Evolutionary conservation across 2,113 vertebrate genomes (phyloP).

Genomic region (Petaurus breviceps): DNA sequence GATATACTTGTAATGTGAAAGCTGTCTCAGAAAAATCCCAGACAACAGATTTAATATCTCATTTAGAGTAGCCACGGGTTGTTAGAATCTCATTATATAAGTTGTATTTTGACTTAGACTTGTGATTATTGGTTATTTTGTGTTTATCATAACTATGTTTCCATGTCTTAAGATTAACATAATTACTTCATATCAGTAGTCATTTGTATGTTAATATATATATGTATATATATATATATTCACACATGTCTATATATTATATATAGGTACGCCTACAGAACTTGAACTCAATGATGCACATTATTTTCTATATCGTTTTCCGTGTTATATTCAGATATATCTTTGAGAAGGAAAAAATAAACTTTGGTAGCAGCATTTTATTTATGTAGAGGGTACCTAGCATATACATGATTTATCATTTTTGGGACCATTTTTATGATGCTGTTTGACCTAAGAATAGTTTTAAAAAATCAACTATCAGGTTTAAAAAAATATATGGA

Average conservation of each 20-base stretch:
- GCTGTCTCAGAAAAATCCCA: background rate
- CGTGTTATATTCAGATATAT: background rate
- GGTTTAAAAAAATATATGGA: background rate
- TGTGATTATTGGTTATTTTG: background rate
- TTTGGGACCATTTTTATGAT: slow-evolving; percentile 18
- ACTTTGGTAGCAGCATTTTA: background rate
- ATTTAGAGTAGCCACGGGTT: background rate
- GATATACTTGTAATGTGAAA: slow-evolving; percentile 45
- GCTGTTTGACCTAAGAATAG: slow-evolving; percentile 5
- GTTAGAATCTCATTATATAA: background rate
- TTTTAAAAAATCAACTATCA: no score
- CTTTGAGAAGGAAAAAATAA: slow-evolving; percentile 33
- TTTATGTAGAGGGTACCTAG: background rate
- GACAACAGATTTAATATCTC: background rate
- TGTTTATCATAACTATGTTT: background rate
- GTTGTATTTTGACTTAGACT: background rate
- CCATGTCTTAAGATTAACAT: background rate
- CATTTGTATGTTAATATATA: no score
- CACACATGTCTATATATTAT: no score
- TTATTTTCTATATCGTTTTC: background rate
- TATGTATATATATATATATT: no score
- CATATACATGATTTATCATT: background rate
- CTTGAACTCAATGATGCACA: background rate
- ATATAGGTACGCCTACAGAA: no score
- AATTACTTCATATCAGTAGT: background rate